These are phyloP conservation scores for Stenurella melanura DNA, from an alignment of 2,888 invertebrate species.

Conservation along the genomic window DNA sequence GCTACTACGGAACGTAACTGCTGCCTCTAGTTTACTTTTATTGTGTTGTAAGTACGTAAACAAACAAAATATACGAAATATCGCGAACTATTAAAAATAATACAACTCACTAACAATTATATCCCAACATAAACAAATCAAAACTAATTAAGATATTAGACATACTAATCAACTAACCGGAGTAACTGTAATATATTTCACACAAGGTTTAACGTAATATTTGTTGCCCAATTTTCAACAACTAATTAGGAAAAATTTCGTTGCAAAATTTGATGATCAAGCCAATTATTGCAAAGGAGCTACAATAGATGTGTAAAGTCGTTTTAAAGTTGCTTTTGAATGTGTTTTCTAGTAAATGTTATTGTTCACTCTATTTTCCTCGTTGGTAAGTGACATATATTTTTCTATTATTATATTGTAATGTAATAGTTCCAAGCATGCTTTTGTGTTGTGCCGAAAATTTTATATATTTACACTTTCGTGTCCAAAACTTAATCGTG, in stretches of 20 bases:
- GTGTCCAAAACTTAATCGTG: not conserved
- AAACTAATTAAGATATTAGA: not conserved
- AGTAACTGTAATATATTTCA: not conserved
- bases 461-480: not conserved
- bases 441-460: constrained; percentile 15
- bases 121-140: not conserved
- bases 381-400: constrained; percentile 19
- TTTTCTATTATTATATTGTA: not conserved
- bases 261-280: not conserved
- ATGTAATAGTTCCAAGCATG: not conserved
- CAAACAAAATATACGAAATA: not conserved
- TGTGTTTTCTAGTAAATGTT: constrained; percentile 20
- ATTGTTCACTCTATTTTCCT: not conserved
- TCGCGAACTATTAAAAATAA: not conserved
- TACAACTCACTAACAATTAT: not conserved
- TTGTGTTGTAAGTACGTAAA: not conserved
- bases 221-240: not conserved
- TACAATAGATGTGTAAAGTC: not conserved
- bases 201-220: not conserved
- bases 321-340: constrained; percentile 20
- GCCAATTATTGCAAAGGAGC: constrained; percentile 17
- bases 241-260: not conserved
- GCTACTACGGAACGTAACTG: not conserved
- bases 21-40: not conserved
- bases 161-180: not conserved